Evolutionary conservation across 2,797 vertebrate genomes (phyloP), one percentile per base, ranked within the genome.

Genomic region (Halcyon leucocephala): DNA sequence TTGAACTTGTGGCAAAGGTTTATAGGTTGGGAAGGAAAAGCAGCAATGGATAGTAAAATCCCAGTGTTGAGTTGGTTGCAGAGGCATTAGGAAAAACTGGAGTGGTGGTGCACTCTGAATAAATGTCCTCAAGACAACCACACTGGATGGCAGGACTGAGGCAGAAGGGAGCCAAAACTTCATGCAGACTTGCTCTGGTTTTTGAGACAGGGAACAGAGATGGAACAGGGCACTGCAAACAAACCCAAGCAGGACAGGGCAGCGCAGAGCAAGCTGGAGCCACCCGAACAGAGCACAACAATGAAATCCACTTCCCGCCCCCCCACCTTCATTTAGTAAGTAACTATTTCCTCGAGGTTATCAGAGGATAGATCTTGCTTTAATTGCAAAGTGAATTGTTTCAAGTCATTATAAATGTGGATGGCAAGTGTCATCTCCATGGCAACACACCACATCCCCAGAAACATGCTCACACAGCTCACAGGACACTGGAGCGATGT

Each of bases 181-280:
- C 42, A 73, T 22, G 48, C 29, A 60, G 62, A 44, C 80, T 82
- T 51, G 22, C 78, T 96, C 85, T 74, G 51, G 11, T 69, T 94
- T 93, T 87, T 76, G 21, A 92, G 97, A 89, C 61, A 84, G 92
- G 93, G 95, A 97, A 96, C 78, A 66, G 84, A 96, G 11, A 26
- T 11, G 3, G 70, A 92, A 82, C 11, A 0, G 52, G 60, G 69
- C 48, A 41, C 35, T 22, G 65, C 18, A 67, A 87, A 62, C 69
- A 64, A 66, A 61, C 37, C n/a, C 2, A n/a, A 91, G 91, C 52
- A 58, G 81, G 72, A 84, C 2, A 0, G 82, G 84, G 96, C 93
- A 95, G 76, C 7, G 0, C 55, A 7, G 54, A 49, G 10, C 17
- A 41, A 65, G 22, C 61, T 10, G 55, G 61, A 86, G 61, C 82